Conservation (phyloP, 2,888 invertebrate species). For the Cheilosia impressa region DNA sequence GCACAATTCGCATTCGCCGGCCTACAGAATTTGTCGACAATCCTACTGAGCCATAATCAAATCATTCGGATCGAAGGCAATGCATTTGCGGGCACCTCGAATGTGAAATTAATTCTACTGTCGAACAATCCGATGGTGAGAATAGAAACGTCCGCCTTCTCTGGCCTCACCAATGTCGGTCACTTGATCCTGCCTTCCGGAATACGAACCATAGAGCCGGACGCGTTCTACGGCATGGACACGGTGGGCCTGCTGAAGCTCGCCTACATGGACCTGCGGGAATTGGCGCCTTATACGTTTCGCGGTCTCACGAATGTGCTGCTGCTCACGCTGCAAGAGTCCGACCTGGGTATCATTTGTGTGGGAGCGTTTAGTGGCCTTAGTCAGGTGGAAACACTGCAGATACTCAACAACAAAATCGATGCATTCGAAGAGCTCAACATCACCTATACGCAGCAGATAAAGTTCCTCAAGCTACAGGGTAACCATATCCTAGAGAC, state of each 20-base stretch:
- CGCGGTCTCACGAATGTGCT: conserved; percentile 90
- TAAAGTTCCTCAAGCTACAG: conserved; percentile 89
- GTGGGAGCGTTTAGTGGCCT: conserved; percentile 91
- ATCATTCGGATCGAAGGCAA: conserved; percentile 89
- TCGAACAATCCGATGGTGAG: conserved; percentile 93
- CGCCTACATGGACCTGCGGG: conserved; percentile 92
- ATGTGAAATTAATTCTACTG: conserved; percentile 91
- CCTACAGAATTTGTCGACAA: conserved; percentile 90
- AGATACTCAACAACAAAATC: conserved; percentile 93
- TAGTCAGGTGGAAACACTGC: conserved; percentile 88
- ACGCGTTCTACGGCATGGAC: conserved; percentile 92
- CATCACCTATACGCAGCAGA: conserved; percentile 88
- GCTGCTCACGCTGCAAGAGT: conserved; percentile 91
- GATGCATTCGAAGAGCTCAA: conserved; percentile 91
- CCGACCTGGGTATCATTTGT: conserved; percentile 90
- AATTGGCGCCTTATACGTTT: conserved; percentile 89
- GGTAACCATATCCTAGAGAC: conserved; percentile 93
- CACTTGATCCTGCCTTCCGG: conserved; percentile 93
- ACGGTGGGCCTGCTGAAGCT: conserved; percentile 92
- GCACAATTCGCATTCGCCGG: conserved; percentile 94
- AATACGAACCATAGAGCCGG: conserved; percentile 89
- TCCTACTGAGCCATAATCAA: conserved; percentile 88
- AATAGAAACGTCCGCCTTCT: conserved; percentile 92
- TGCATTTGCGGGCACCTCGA: conserved; percentile 94
- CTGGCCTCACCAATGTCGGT: conserved; percentile 92